Conservation (phyloP, 2,888 invertebrate genomes). For the Ganaspis brasiliensis region DNA sequence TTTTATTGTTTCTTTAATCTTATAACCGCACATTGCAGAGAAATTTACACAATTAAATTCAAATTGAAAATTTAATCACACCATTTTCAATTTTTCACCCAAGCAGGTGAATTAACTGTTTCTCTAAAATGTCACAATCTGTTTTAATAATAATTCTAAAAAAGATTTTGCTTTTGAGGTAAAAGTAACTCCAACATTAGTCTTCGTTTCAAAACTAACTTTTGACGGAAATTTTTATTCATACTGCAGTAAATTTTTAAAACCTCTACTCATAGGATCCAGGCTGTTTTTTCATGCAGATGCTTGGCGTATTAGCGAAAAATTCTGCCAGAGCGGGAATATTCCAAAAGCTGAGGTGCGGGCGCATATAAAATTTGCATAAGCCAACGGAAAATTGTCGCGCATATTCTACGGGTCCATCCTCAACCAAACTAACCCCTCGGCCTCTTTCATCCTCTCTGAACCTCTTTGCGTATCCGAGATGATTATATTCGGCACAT, state of each 20-base stretch:
- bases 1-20: neutral
- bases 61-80: too few species aligned
- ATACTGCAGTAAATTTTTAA: slow-evolving; percentile 27
- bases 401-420: slow-evolving; percentile 57
- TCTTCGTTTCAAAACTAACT: neutral
- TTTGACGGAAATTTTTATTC: slow-evolving; percentile 43
- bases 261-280: slow-evolving; percentile 48
- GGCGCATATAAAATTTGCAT: slow-evolving; percentile 63
- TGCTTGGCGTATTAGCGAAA: slow-evolving; percentile 56
- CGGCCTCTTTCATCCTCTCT: slow-evolving; percentile 46
- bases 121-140: neutral
- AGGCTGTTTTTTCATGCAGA: slow-evolving; percentile 55
- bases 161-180: neutral
- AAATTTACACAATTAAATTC: too few species aligned
- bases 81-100: too few species aligned
- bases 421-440: slow-evolving; percentile 45
- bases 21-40: too few species aligned
- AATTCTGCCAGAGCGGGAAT: slow-evolving; percentile 55
- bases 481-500: slow-evolving; percentile 40
- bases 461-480: slow-evolving; percentile 4
- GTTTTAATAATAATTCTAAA: neutral
- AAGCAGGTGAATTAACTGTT: neutral
- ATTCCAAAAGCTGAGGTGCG: slow-evolving; percentile 52
- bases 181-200: slow-evolving; percentile 19
- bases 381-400: slow-evolving; percentile 64